Base-by-base conservation (phyloP, 1,140 invertebrate genomes). In the Nephotettix cincticeps region DNA sequence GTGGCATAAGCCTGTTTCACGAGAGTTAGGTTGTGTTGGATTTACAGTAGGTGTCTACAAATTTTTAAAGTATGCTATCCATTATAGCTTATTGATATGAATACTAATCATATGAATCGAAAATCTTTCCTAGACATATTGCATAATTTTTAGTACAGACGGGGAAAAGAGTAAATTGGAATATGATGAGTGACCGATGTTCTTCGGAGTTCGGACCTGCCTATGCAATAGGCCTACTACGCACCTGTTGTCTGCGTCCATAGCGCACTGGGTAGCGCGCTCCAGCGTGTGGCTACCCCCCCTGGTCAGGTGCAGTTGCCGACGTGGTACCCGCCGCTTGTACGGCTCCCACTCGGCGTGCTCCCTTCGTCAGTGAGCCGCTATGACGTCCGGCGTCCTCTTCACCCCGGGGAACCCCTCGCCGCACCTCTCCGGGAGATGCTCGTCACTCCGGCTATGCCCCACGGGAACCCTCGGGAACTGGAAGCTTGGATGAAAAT, bases 341-440 rank as follows among this genome's bases (percentile, higher is more conserved):
- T 70, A 63, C 51, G 56, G 68, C 45, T 69, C 67, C 67, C 40
- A 71, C 36, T 63, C 68, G 32, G 29, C 28, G 6, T 72, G 19
- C n/a, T 61, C 68, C 69, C 51, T 32, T 69, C 69, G 30, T 67
- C 29, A 70, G 63, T 66, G 51, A 56, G 71, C 63, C 75, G 91
- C 90, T 75, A 94, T 93, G 66, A 94, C 93, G 79, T 95, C 93
- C 21, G 93, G 93, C 0, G 93, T 93, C 54, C 92, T 93, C 78
- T 93, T 93, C 11, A 90, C 91, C 14, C 4, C 21, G 91, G 92
- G 72, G 91, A 89, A 63, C 89, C 87, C 79, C 89, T 91, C 78
- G 89, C 90, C 0, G 14, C 47, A 19, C 32, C 32, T 30, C 28
- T 43, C 21, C 28, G 25, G 25, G 11, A 70, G 45, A 13, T 32